Conservation (phyloP, 1,140 invertebrate genomes). For the Uloborus diversus region DNA sequence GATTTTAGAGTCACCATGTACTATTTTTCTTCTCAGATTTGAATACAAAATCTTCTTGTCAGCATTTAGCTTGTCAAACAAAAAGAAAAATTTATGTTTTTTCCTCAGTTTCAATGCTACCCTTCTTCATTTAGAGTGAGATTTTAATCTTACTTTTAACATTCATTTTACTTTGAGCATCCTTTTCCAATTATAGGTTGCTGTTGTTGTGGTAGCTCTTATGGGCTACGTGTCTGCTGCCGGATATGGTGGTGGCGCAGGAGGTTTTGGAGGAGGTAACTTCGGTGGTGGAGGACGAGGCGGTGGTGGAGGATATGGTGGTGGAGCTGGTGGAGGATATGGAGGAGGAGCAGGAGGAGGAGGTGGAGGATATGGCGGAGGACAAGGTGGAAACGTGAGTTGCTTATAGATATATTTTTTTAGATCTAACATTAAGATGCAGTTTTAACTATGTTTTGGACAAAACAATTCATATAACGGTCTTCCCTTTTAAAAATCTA, state of each 20-base stretch:
- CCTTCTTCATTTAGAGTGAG: neutral
- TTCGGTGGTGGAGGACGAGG: neutral
- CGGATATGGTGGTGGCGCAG: slow-evolving; percentile 14
- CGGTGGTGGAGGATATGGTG: slow-evolving; percentile 24
- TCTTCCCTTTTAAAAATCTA: too few species aligned
- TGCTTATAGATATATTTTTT: too few species aligned
- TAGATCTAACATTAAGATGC: too few species aligned
- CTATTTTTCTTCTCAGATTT: too few species aligned
- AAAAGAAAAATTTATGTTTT: too few species aligned
- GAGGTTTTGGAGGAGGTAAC: neutral
- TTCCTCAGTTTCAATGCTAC: too few species aligned
- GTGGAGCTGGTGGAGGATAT: slow-evolving; percentile 9
- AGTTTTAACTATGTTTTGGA: too few species aligned
- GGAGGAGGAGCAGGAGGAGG: slow-evolving; percentile 19
- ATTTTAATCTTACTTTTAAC: neutral
- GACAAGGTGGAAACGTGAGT: neutral
- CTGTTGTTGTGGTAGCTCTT: slow-evolving; percentile 1
- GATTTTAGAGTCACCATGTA: too few species aligned
- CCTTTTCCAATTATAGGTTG: neutral
- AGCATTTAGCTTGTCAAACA: too few species aligned
- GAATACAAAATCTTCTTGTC: too few species aligned
- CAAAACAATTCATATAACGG: too few species aligned
- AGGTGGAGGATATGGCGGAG: neutral
- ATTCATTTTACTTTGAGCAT: neutral
- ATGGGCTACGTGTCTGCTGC: neutral